Evolutionary conservation across 2,888 invertebrate genomes (phyloP), one percentile per base, ranked within the genome.

Genomic region (Brachylomia viminalis): DNA sequence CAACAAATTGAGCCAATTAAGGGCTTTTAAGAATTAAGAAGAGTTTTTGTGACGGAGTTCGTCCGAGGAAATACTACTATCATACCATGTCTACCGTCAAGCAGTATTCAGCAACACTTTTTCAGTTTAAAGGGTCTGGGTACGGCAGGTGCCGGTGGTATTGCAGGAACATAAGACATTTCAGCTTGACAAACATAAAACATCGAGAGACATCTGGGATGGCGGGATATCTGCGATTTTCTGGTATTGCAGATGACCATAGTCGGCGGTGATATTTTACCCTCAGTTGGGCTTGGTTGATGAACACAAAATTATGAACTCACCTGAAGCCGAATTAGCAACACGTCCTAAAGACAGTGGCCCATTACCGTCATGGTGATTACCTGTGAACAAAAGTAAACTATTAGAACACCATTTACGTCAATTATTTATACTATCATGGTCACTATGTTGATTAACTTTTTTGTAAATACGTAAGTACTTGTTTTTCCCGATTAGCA

Each of bases 281-380:
- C 23, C 6, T 7, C 2, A 66, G 17, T 23, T n/a, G 15, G 20
- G 0, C 20, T 33, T 38, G 33, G n/a, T 38, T 33, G 17, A 23
- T 52, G 17, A 20, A 33, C 58, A 59, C 17, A 45, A 59, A 71
- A 49, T 2, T 8, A 23, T 66, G 65, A 77, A 89, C 93, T 90
- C 68, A 94, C 94, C 93, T 91, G 91, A 93, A 93, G 91, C 92
- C 87, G 86, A 89, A 89, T 85, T 85, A 87, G 86, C 84, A 88
- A 88, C 79, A 86, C 85, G 87, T 87, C 86, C 86, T 90, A 91
- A 80, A 89, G 86, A 87, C 84, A 79, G 84, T 86, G 66, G 85
- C 85, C 88, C 88, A 86, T 88, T 76, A 84, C 84, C 84, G 89
- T 89, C 92, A 93, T 92, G 79, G 80, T 88, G 85, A 86, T 83